phyloP scores from a whole-genome alignment of 2,113 vertebrate genomes.

The Silurus meridionalis region DNA sequence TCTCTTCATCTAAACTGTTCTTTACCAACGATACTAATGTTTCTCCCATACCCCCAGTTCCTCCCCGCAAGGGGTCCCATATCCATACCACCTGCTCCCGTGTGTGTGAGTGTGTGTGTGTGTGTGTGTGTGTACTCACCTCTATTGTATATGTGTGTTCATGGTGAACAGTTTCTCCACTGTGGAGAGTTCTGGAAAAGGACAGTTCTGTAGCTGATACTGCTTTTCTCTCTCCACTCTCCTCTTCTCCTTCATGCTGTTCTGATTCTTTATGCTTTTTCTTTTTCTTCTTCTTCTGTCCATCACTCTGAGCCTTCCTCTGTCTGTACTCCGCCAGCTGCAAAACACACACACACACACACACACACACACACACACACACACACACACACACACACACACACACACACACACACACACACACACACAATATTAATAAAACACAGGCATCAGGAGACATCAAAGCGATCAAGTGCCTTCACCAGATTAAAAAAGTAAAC shows the following conservation, averaged over 20 bases:
- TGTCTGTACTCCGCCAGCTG: constrained; percentile 94
- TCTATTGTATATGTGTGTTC: constrained; percentile 82
- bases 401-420: neutral
- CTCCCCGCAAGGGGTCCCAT: too few species aligned
- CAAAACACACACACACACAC: neutral
- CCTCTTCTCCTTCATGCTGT: constrained; percentile 66
- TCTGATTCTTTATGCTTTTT: constrained; percentile 79
- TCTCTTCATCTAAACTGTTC: neutral
- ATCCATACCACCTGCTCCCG: too few species aligned
- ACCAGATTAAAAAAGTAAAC: neutral
- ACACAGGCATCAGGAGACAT: neutral
- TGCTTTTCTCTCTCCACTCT: constrained; percentile 65
- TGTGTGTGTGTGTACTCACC: constrained; percentile 69
- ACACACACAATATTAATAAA: neutral
- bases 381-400: constrained; percentile 14
- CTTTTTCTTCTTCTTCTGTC: constrained; percentile 89
- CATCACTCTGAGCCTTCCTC: constrained; percentile 85
- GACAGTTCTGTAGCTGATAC: constrained; percentile 72
- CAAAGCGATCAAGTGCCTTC: neutral
- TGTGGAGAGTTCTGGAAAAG: constrained; percentile 72
- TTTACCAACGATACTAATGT: neutral
- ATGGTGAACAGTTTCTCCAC: constrained; percentile 78
- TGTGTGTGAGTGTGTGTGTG: constrained; percentile 11
- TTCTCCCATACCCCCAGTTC: too few species aligned
- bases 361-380: constrained; percentile 15